A percentile compares a stretch with the other conserved stretches of the same genome.
phyloP scores from a whole-genome alignment of 2,113 vertebrate genomes.

The Catagonus wagneri region DNA sequence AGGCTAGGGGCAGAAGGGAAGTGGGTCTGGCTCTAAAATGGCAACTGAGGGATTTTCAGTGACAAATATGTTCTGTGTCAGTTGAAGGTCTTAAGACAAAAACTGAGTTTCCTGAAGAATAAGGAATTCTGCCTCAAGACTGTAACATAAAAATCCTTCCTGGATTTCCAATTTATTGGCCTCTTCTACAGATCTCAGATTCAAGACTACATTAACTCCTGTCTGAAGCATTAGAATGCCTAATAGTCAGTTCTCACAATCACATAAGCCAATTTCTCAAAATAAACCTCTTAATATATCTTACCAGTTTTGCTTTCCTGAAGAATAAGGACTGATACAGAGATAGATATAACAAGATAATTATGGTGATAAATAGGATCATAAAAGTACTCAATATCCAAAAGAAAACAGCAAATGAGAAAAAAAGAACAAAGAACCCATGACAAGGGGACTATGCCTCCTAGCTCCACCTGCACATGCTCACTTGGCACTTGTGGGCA shows the following conservation, averaged over 20 bases:
- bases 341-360: neutral
- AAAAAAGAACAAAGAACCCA: neutral
- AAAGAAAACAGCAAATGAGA: neutral
- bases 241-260: neutral
- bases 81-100: neutral
- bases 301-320: neutral
- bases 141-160: neutral
- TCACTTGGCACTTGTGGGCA: neutral
- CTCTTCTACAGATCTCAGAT: neutral
- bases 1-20: neutral
- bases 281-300: neutral
- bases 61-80: neutral
- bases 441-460: neutral
- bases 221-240: neutral
- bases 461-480: too few species aligned
- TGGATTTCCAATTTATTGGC: neutral
- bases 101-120: neutral
- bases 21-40: neutral
- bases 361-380: neutral
- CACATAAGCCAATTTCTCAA: neutral
- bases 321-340: neutral
- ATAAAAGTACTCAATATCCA: neutral
- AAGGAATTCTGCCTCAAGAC: neutral
- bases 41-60: neutral
- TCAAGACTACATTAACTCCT: neutral